A percentile compares a stretch with the other conserved stretches of the same genome.
Evolutionary conservation across 2,888 invertebrate genomes (phyloP).

Genomic region (Fabriciana adippe): DNA sequence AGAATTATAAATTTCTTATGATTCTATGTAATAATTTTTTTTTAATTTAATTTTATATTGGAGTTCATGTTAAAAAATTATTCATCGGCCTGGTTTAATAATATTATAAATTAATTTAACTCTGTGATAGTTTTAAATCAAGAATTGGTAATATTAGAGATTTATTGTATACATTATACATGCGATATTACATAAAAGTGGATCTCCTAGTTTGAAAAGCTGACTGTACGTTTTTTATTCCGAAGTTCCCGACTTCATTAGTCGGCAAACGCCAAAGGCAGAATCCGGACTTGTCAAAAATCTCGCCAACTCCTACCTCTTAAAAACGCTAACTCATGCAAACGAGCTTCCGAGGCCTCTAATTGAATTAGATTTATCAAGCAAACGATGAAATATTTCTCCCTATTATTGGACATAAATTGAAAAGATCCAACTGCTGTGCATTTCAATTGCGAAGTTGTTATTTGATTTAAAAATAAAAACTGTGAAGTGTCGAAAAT

Average conservation of each 20-base stretch:
- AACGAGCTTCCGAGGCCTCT: constrained; percentile 71
- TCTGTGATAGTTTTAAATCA: too few relatives aligned
- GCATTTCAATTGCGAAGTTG: constrained; percentile 63
- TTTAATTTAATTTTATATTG: too few relatives aligned
- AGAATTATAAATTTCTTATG: too few relatives aligned
- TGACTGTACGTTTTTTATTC: constrained; percentile 20
- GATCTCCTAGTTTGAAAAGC: constrained; percentile 6
- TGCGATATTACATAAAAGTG: neutral
- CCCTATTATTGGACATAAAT: constrained; percentile 68
- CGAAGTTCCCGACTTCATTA: constrained; percentile 32
- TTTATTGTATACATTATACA: too few relatives aligned
- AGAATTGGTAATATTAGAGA: too few relatives aligned
- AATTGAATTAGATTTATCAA: constrained; percentile 76
- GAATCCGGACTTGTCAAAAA: constrained; percentile 41
- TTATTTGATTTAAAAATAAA: constrained; percentile 56
- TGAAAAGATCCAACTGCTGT: constrained; percentile 64
- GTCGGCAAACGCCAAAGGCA: constrained; percentile 32
- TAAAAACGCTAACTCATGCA: constrained; percentile 81
- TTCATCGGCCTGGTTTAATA: too few relatives aligned
- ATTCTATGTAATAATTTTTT: too few relatives aligned
- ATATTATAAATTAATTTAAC: too few relatives aligned
- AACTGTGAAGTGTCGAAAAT: constrained; percentile 31
- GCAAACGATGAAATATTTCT: constrained; percentile 66
- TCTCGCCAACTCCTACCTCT: constrained; percentile 57
- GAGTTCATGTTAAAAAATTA: too few relatives aligned